These are phyloP conservation scores for Schizothorax lantsangensis DNA, from an alignment of 2,797 vertebrate species.

Conservation along the genomic window DNA sequence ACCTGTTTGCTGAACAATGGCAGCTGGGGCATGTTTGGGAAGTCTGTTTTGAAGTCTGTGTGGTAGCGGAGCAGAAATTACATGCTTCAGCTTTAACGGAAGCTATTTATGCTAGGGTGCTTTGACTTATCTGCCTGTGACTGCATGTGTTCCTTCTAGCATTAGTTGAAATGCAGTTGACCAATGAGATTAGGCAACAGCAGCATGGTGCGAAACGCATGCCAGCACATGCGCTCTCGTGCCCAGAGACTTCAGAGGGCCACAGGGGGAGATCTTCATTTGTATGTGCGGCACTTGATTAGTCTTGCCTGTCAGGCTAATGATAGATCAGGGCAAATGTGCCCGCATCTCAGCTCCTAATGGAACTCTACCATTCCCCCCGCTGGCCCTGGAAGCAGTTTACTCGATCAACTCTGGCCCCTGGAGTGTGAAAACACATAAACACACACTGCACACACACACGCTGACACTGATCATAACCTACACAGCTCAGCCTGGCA, in stretches of 20 bases:
- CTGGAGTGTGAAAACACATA: constrained; percentile 36
- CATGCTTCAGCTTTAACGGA: background rate
- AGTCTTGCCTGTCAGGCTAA: constrained; percentile 13
- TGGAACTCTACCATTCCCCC: constrained; percentile 43
- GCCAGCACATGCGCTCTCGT: background rate
- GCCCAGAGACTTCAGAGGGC: constrained; percentile 28
- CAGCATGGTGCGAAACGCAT: background rate
- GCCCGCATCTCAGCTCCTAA: background rate
- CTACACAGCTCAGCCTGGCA: constrained; percentile 35
- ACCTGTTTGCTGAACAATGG: constrained; percentile 13
- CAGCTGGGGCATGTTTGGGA: constrained; percentile 17
- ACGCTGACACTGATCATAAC: constrained; percentile 37
- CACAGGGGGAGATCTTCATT: constrained; percentile 31
- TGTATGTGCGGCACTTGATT: background rate
- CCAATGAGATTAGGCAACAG: constrained; percentile 2
- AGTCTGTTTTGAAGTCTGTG: constrained; percentile 5
- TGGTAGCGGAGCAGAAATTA: background rate
- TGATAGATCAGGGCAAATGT: background rate
- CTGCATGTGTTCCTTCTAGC: constrained; percentile 4
- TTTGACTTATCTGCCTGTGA: background rate
- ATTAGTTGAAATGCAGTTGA: constrained; percentile 31
- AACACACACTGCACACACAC: constrained; percentile 21
- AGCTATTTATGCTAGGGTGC: constrained; percentile 1
- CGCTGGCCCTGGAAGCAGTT: constrained; percentile 32
- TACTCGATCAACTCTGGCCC: constrained; percentile 41